phyloP scores from a whole-genome alignment of 2,888 invertebrate genomes.

The Galeruca laticollis region DNA sequence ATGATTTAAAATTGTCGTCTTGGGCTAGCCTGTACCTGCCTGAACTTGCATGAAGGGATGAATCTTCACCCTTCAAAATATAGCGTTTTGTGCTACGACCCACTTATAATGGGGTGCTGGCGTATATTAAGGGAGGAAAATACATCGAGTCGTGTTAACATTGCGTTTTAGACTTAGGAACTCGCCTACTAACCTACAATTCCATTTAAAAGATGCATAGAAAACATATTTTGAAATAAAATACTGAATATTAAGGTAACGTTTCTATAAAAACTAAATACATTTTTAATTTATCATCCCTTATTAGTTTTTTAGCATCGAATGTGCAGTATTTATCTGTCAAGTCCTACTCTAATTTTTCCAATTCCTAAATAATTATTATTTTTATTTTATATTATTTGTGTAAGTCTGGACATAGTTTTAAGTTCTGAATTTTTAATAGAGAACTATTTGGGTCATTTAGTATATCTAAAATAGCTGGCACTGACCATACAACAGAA shows the following conservation, averaged over 20 bases:
- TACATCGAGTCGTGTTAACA: slow-evolving; percentile 23
- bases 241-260: too few species aligned
- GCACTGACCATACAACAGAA: slow-evolving; percentile 3
- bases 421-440: too few species aligned
- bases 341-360: too few species aligned
- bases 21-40: slow-evolving; percentile 12
- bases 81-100: slow-evolving; percentile 36
- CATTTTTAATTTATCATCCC: too few species aligned
- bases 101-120: slow-evolving; percentile 34
- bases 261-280: too few species aligned
- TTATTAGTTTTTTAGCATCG: too few species aligned
- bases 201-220: neutral
- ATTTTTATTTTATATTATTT: too few species aligned
- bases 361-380: too few species aligned
- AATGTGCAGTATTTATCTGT: too few species aligned
- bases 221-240: too few species aligned
- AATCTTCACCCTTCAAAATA: slow-evolving; percentile 36
- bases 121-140: slow-evolving; percentile 30
- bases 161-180: slow-evolving; percentile 21
- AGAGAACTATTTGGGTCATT: neutral
- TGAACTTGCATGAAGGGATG: slow-evolving; percentile 40
- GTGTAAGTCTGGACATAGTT: too few species aligned
- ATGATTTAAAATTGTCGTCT: too few species aligned
- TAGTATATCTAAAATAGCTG: neutral
- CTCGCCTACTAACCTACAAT: slow-evolving; percentile 32